Evolutionary conservation across 2,888 invertebrate species (phyloP).

Genomic region (Rhabditoides inermis): DNA sequence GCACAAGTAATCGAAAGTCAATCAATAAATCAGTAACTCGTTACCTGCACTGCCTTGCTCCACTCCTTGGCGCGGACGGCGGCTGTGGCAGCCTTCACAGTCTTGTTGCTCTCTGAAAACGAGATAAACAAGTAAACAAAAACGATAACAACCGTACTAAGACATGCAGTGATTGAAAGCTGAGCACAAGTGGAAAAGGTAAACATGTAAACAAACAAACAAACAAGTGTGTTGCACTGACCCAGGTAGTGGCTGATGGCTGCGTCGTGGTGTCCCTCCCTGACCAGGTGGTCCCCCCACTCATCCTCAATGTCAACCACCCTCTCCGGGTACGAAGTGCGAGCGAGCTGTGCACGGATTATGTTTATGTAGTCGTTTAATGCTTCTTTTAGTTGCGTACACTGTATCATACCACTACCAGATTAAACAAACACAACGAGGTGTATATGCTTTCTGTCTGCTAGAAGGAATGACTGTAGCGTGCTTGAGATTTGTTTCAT

Average conservation of each 20-base stretch:
- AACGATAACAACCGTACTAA: too few species aligned
- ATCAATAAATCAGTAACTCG: too few species aligned
- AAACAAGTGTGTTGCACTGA: slow-evolving; percentile 3
- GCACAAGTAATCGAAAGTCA: slow-evolving; percentile 61
- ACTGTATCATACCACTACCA: too few species aligned
- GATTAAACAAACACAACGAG: too few species aligned
- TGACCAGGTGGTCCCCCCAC: slow-evolving; percentile 81
- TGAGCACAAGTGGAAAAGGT: too few species aligned
- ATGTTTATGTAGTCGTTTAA: background rate
- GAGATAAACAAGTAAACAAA: too few species aligned
- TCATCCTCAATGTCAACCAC: slow-evolving; percentile 82
- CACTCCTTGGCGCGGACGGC: slow-evolving; percentile 86
- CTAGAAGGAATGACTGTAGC: too few species aligned
- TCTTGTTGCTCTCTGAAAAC: slow-evolving; percentile 45
- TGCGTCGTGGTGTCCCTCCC: slow-evolving; percentile 79
- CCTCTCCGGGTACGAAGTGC: slow-evolving; percentile 61
- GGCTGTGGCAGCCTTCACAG: slow-evolving; percentile 71
- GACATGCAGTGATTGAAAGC: too few species aligned
- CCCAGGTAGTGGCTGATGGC: slow-evolving; percentile 94
- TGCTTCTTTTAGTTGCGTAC: too few species aligned
- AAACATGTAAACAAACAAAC: background rate
- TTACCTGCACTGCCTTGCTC: slow-evolving; percentile 69
- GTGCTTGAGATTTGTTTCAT: too few species aligned
- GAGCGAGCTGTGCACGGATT: slow-evolving; percentile 63
- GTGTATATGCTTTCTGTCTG: too few species aligned